Percentiles rank a stretch among this genome's conserved stretches.
These are phyloP conservation scores for Phengaris alcon DNA, from an alignment of 2,888 invertebrate species.

Conservation along the genomic window DNA sequence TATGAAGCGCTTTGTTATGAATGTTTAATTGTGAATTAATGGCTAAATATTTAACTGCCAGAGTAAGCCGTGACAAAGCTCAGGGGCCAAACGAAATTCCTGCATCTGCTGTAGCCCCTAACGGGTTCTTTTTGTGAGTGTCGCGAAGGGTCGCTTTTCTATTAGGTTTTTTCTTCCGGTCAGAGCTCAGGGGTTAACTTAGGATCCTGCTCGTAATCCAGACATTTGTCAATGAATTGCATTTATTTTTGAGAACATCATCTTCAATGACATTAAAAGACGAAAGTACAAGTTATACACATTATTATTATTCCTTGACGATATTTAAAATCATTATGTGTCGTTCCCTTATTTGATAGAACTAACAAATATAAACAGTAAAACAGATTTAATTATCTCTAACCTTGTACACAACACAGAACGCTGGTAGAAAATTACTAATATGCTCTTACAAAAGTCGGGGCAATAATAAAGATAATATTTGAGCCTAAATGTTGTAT, in stretches of 20 bases:
- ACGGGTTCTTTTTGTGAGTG: not conserved
- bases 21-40: not conserved
- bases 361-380: no score
- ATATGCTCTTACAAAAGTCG: not conserved
- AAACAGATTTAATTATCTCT: conserved; percentile 17
- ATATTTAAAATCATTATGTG: conserved; percentile 5
- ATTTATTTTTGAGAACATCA: no score
- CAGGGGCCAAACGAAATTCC: not conserved
- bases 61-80: not conserved
- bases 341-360: conserved; percentile 16
- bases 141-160: conserved; percentile 4
- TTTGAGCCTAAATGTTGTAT: not conserved
- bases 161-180: not conserved
- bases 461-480: not conserved
- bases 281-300: not conserved
- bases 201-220: not conserved
- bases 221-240: not conserved
- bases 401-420: conserved; percentile 11
- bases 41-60: not conserved
- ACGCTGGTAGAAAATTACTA: not conserved
- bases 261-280: no score
- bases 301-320: not conserved
- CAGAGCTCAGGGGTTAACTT: not conserved
- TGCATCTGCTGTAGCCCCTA: conserved; percentile 5
- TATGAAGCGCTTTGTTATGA: not conserved